Evolutionary conservation across 2,888 invertebrate species (phyloP), one percentile per base, ranked within the genome.

Genomic region (Tetramorium bicarinatum): DNA sequence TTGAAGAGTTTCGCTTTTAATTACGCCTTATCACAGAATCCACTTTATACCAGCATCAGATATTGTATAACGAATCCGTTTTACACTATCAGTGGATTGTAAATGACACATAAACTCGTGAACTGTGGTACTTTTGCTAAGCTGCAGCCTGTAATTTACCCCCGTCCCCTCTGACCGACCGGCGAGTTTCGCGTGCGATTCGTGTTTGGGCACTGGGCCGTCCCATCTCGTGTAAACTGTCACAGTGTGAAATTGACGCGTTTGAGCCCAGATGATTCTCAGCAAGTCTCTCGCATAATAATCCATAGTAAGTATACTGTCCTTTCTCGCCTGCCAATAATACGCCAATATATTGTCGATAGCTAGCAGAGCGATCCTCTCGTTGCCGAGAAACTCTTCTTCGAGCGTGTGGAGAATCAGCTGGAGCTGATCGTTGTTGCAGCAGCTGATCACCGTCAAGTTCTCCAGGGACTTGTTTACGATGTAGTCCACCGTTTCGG

Each of bases 211-310:
- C 13, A 21, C 54, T 7, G 47, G 94, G 91, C 96, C 96, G 92
- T 96, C 95, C 89, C 93, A 96, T 93, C 95, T 95, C 75, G 96
- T 96, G 89, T 96, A 96, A 52, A 96, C 89, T 75, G 96, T 93
- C 66, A 94, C 93, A 67, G 96, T 93, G 93, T 96, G 96, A 88
- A 95, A 95, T 87, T 95, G 95, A 91, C 95, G 95, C 34, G 95
- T 95, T 75, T 95, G 93, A 91, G 94, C 95, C 92, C 95, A 95
- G 85, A 96, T 93, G 9, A 93, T 84, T 86, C 91, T 93, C n/a
- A 95, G 64, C 1, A 95, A 83, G 71, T 95, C 95, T 92, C 95
- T 96, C 9, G 96, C 75, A 91, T 96, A 96, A 0, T 91, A 88
- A 93, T 96, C 95, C 95, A 96, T 96, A 11, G 89, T 77, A 29